Percentiles rank a stretch among this genome's conserved stretches.
These are phyloP conservation scores for Palythoa grandiflora DNA, from an alignment of 92 coral and sea anemone species.

Conservation along the genomic window DNA sequence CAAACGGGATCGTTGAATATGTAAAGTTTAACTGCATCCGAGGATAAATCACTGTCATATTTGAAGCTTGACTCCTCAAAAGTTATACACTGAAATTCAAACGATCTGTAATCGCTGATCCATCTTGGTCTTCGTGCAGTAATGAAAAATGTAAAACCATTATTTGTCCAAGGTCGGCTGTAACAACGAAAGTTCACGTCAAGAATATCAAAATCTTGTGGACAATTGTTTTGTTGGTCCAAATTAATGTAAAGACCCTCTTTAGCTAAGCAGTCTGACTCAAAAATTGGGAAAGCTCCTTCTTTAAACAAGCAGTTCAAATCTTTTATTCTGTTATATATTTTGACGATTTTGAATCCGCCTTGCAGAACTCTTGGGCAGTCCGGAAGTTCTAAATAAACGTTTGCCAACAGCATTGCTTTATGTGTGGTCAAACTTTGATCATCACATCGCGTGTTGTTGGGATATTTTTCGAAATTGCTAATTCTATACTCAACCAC, in stretches of 20 bases:
- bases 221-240: slow-evolving; percentile 51
- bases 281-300: slow-evolving; percentile 56
- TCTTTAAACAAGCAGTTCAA: slow-evolving; percentile 50
- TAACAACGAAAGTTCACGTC: slow-evolving; percentile 64
- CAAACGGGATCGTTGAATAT: slow-evolving; percentile 68
- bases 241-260: slow-evolving; percentile 74
- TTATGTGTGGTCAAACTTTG: slow-evolving; percentile 33
- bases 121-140: slow-evolving; percentile 61
- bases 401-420: slow-evolving; percentile 60
- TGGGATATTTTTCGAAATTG: slow-evolving; percentile 36
- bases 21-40: slow-evolving; percentile 51
- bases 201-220: background rate
- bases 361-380: slow-evolving; percentile 76
- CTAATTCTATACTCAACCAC: slow-evolving; percentile 67
- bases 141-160: slow-evolving; percentile 63
- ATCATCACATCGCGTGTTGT: slow-evolving; percentile 52
- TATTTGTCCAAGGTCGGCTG: slow-evolving; percentile 71
- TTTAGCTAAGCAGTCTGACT: slow-evolving; percentile 78
- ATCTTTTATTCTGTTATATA: slow-evolving; percentile 55
- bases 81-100: slow-evolving; percentile 62
- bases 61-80: slow-evolving; percentile 11
- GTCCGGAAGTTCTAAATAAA: slow-evolving; percentile 60
- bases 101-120: slow-evolving; percentile 40
- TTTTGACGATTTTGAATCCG: slow-evolving; percentile 60
- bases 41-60: background rate